Conservation (phyloP, 2,113 vertebrate genomes). For the Podarcis cretensis region DNA sequence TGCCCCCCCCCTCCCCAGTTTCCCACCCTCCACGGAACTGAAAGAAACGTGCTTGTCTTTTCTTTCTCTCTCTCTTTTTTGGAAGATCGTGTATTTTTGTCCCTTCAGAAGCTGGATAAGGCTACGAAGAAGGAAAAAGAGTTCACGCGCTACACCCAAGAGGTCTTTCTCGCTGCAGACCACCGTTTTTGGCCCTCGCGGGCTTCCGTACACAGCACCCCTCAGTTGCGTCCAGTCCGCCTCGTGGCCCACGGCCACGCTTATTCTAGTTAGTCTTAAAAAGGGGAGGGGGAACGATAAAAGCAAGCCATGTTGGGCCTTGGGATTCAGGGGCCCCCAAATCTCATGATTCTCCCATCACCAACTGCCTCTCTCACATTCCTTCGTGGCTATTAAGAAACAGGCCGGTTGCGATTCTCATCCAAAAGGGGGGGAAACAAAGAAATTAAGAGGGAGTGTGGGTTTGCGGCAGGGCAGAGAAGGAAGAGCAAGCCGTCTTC, state of each 20-base stretch:
- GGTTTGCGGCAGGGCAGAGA: not conserved
- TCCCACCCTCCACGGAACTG: not conserved
- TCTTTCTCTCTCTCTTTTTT: not conserved
- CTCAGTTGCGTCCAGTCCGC: not conserved
- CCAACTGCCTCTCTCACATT: not conserved
- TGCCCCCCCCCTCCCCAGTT: too few species aligned
- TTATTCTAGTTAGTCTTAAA: too few species aligned
- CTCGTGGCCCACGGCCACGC: not conserved
- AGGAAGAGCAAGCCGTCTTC: conserved; percentile 44
- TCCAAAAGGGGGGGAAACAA: not conserved
- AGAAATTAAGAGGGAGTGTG: not conserved
- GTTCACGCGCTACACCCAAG: not conserved
- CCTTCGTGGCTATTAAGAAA: conserved; percentile 24
- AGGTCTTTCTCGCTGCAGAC: not conserved
- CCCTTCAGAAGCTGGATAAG: not conserved
- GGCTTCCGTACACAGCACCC: not conserved
- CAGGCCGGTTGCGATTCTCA: not conserved
- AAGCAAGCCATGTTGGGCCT: not conserved
- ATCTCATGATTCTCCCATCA: too few species aligned
- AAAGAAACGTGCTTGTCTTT: not conserved
- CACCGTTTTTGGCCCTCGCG: fast-evolving
- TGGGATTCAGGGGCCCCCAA: too few species aligned
- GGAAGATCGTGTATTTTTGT: not conserved
- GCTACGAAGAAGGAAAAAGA: not conserved
- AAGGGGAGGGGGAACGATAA: not conserved